Conservation (phyloP, 2,113 vertebrate species). For the Onychorhynchus coronatus region DNA sequence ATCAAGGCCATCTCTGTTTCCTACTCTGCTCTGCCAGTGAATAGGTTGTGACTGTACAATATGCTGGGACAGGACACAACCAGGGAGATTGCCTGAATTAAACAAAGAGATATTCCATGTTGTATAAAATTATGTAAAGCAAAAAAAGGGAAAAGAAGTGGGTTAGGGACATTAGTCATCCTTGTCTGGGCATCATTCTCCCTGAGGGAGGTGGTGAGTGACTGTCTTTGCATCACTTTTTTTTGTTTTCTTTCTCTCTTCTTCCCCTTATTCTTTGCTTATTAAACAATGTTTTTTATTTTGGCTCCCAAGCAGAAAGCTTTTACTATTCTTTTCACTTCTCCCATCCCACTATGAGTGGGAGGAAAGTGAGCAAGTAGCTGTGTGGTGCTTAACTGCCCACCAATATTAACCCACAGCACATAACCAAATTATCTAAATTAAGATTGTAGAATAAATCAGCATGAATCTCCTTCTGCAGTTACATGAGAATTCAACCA, state of each 20-base stretch:
- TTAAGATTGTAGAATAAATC: background rate
- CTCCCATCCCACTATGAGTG: background rate
- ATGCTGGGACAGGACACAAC: background rate
- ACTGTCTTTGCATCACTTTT: background rate
- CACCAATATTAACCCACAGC: background rate
- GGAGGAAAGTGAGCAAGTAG: background rate
- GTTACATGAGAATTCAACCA: background rate
- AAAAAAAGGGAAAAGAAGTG: background rate
- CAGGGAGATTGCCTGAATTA: background rate
- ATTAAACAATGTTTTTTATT: background rate
- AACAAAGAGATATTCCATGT: background rate
- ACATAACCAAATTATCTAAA: background rate
- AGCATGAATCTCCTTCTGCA: background rate
- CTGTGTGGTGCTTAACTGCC: background rate
- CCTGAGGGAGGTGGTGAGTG: background rate
- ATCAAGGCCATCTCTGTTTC: background rate
- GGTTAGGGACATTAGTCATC: background rate
- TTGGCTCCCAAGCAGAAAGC: background rate
- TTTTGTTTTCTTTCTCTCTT: background rate
- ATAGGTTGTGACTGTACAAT: background rate
- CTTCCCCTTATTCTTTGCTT: background rate
- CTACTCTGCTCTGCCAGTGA: background rate
- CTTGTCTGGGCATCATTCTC: background rate
- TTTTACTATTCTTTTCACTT: background rate
- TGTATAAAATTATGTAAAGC: background rate